Conservation (phyloP, 2,888 invertebrate species). For the Apotomis capreana region DNA sequence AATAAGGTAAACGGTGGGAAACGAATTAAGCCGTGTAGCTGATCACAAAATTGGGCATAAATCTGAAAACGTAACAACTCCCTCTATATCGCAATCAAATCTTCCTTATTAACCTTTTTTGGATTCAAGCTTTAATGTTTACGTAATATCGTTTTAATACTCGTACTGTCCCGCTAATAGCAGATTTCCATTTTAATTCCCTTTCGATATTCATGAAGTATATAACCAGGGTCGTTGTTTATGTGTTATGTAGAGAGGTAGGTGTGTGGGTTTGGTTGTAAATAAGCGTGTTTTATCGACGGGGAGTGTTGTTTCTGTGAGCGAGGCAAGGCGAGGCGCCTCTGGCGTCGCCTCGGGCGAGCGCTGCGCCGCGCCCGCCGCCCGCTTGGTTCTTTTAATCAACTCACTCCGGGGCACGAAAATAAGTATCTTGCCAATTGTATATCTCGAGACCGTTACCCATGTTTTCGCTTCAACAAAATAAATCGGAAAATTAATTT, state of each 20-base stretch:
- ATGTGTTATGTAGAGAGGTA: slow-evolving; percentile 22
- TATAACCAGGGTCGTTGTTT: slow-evolving; percentile 4
- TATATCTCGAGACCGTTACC: slow-evolving; percentile 44
- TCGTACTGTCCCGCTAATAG: neutral
- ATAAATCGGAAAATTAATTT: slow-evolving; percentile 27
- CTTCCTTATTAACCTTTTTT: no score
- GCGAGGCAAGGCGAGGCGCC: slow-evolving; percentile 48
- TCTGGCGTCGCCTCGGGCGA: slow-evolving; percentile 49
- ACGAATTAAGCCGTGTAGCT: no score
- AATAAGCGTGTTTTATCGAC: slow-evolving; percentile 64
- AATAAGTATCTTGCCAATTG: slow-evolving; percentile 54
- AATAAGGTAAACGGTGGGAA: no score
- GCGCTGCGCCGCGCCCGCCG: slow-evolving; percentile 44
- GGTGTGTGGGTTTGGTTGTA: slow-evolving; percentile 47
- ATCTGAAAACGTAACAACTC: no score
- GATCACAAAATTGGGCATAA: no score
- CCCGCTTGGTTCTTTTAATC: slow-evolving; percentile 59
- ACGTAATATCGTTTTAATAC: neutral
- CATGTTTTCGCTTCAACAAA: slow-evolving; percentile 33
- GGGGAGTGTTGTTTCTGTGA: slow-evolving; percentile 56
- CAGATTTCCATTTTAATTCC: slow-evolving; percentile 4
- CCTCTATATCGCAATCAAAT: no score
- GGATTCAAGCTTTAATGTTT: neutral
- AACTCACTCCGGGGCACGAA: slow-evolving; percentile 59
- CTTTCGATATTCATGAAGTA: slow-evolving; percentile 4